phyloP scores from a whole-genome alignment of 2,113 vertebrate genomes.

The Ophthalmotilapia sp. region DNA sequence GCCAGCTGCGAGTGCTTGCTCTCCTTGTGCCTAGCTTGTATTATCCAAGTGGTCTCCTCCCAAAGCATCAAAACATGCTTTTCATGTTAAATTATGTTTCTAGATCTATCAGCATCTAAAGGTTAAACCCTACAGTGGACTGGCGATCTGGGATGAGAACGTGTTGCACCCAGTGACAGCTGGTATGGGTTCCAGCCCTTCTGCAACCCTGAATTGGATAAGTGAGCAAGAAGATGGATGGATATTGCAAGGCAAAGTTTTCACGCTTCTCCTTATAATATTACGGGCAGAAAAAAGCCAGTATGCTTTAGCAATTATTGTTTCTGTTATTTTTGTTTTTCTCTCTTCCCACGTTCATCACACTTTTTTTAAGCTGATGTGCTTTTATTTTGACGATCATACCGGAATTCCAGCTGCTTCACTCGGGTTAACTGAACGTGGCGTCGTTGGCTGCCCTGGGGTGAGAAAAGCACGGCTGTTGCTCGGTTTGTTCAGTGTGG shows the following conservation, averaged over 20 bases:
- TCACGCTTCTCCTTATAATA: background rate
- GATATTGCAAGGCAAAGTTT: background rate
- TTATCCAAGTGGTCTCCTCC: background rate
- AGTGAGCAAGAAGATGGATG: background rate
- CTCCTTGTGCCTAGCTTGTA: background rate
- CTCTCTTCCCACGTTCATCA: background rate
- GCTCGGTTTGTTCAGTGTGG: background rate
- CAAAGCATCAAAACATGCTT: background rate
- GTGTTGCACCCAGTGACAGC: background rate
- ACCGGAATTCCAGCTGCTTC: background rate
- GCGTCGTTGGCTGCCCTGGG: conserved; percentile 1
- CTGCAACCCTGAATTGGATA: background rate
- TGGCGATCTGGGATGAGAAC: background rate
- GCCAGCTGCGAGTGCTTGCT: background rate
- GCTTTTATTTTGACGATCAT: conserved; percentile 10
- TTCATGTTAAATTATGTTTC: background rate
- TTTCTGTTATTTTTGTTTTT: background rate
- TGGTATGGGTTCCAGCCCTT: background rate
- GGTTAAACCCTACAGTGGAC: background rate
- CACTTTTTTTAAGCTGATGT: background rate
- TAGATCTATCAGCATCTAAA: background rate
- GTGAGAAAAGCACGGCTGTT: conserved; percentile 16
- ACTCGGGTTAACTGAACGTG: background rate
- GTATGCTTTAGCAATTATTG: background rate
- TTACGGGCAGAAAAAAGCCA: background rate